Evolutionary conservation across 1,140 invertebrate species (phyloP).

Genomic region (Tachypleus tridentatus): DNA sequence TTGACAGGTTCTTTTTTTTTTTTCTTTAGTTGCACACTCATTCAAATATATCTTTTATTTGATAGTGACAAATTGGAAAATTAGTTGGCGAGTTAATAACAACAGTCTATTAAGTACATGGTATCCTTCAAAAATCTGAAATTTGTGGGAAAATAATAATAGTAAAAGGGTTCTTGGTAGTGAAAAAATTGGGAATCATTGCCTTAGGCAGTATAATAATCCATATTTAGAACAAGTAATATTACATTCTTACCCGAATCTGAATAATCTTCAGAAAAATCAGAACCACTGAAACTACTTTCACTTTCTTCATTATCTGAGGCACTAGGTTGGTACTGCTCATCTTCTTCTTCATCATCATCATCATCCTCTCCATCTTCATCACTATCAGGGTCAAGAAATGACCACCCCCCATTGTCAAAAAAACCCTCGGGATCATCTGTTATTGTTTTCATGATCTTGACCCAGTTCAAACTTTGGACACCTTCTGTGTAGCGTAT

Average conservation of each 20-base stretch:
- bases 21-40: too few species aligned
- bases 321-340: slow-evolving; percentile 36
- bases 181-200: too few species aligned
- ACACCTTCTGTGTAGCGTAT: slow-evolving; percentile 97
- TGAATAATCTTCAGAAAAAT: slow-evolving; percentile 17
- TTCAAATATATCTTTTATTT: too few species aligned
- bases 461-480: slow-evolving; percentile 96
- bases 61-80: too few species aligned
- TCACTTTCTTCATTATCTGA: slow-evolving; percentile 32
- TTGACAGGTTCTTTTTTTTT: too few species aligned
- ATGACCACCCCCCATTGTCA: slow-evolving; percentile 95
- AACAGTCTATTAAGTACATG: too few species aligned
- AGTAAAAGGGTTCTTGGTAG: neutral
- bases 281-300: slow-evolving; percentile 29
- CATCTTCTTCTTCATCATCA: slow-evolving; percentile 52
- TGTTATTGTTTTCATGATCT: slow-evolving; percentile 99
- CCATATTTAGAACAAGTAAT: neutral
- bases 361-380: slow-evolving; percentile 47
- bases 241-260: neutral
- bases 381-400: slow-evolving; percentile 88
- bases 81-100: too few species aligned
- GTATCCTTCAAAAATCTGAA: slow-evolving; percentile 2
- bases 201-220: too few species aligned
- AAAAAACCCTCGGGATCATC: slow-evolving; percentile 99
- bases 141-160: neutral